Evolutionary conservation across 2,797 vertebrate species (phyloP).

Genomic region (Halcyon chelicuti): DNA sequence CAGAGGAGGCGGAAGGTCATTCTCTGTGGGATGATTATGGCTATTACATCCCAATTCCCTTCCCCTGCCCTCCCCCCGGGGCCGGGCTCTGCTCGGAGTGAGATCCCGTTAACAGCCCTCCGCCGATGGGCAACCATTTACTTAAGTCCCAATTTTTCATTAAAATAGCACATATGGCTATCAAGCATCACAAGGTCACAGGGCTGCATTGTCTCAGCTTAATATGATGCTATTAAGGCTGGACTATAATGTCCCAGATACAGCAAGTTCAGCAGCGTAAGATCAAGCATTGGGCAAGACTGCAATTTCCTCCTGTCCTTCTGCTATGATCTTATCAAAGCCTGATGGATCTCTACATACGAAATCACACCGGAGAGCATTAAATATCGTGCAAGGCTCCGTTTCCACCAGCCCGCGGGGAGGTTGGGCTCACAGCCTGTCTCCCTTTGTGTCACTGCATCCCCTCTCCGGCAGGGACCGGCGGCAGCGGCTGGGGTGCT

Average conservation of each 20-base stretch:
- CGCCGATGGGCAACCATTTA: not conserved
- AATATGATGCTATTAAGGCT: constrained; percentile 67
- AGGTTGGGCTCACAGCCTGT: not conserved
- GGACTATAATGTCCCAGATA: constrained; percentile 45
- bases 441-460: not conserved
- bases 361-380: constrained; percentile 7
- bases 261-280: constrained; percentile 18
- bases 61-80: not conserved
- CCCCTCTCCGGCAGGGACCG: not conserved
- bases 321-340: constrained; percentile 69
- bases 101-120: constrained; percentile 1
- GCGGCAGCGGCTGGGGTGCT: not conserved
- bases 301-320: constrained; percentile 78
- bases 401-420: not conserved
- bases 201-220: constrained; percentile 69
- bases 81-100: accelerated
- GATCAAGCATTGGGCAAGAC: constrained; percentile 70
- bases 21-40: not conserved
- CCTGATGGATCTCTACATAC: constrained; percentile 73
- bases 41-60: not conserved
- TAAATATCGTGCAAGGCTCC: not conserved
- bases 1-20: not conserved
- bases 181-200: constrained; percentile 68
- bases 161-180: constrained; percentile 39
- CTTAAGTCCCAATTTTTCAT: constrained; percentile 74